phyloP scores from a whole-genome alignment of 2,113 vertebrate species.

The Silurus asotus region DNA sequence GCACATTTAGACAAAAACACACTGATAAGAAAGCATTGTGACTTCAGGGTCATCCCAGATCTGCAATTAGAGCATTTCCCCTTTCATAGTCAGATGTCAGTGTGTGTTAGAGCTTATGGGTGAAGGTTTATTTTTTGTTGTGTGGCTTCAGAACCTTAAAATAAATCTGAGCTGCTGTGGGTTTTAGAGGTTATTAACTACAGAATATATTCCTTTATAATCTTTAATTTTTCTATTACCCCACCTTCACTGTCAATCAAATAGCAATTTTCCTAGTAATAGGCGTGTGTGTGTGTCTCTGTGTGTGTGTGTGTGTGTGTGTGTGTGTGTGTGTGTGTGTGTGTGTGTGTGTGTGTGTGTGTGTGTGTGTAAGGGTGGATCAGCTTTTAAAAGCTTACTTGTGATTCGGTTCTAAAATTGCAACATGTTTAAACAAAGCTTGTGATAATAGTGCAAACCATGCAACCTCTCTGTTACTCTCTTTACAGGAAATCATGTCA shows the following conservation, averaged over 20 bases:
- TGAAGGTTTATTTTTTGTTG: not conserved
- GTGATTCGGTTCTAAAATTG: not conserved
- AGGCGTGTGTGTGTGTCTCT: not conserved
- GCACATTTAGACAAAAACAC: not conserved
- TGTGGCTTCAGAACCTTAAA: not conserved
- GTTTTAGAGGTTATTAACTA: not conserved
- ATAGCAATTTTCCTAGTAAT: not conserved
- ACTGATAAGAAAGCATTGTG: not conserved
- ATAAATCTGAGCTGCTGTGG: not conserved
- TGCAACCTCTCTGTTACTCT: not conserved
- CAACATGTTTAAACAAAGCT: not conserved
- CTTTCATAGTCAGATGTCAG: not conserved
- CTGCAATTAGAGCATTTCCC: not conserved
- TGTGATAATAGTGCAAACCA: not conserved
- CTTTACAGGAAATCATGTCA: not conserved
- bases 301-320: slow-evolving; percentile 7
- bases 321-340: not conserved
- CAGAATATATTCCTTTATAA: not conserved
- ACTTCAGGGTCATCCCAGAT: slow-evolving; percentile 1
- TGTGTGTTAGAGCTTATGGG: not conserved
- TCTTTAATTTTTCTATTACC: not conserved
- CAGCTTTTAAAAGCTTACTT: not conserved
- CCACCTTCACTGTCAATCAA: not conserved
- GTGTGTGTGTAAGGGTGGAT: not conserved
- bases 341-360: slow-evolving; percentile 6